These are phyloP conservation scores for Lineus longissimus DNA, from an alignment of 1,140 invertebrate species.

Conservation along the genomic window DNA sequence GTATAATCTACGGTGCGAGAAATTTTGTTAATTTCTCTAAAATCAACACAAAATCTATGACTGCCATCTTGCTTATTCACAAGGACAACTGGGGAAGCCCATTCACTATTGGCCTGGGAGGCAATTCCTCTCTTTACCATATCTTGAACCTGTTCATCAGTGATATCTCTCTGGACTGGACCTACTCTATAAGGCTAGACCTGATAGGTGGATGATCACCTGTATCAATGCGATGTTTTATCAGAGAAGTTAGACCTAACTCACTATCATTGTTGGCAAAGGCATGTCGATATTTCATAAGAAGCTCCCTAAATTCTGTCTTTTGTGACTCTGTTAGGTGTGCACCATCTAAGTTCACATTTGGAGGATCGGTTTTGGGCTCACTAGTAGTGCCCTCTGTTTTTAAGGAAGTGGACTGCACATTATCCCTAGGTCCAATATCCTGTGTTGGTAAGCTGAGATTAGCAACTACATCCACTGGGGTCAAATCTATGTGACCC, in stretches of 20 bases:
- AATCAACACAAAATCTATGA: conserved; percentile 34
- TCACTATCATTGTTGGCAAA: conserved; percentile 4
- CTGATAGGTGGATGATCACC: conserved; percentile 14
- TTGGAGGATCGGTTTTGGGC: too few species aligned
- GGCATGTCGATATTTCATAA: conserved; percentile 11
- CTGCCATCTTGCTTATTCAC: conserved; percentile 30
- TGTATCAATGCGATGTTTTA: conserved; percentile 2
- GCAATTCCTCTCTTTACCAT: conserved; percentile 28
- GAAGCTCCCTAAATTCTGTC: conserved; percentile 5
- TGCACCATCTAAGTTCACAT: neutral
- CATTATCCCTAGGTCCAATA: too few species aligned
- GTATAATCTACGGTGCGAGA: conserved; percentile 25
- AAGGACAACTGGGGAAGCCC: conserved; percentile 37
- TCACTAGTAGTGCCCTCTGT: too few species aligned
- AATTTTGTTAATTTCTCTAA: conserved; percentile 30
- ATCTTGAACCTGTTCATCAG: conserved; percentile 7
- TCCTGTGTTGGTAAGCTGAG: too few species aligned
- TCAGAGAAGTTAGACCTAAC: neutral
- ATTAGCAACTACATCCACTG: too few species aligned
- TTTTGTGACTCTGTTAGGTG: conserved; percentile 1
- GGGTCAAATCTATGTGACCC: too few species aligned
- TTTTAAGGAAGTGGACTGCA: too few species aligned
- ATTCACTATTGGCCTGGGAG: conserved; percentile 28
- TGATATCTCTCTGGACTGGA: conserved; percentile 10
- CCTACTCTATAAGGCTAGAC: conserved; percentile 13